Conservation (phyloP, 2,113 vertebrate species). For the Petrocephalus zakoni region DNA sequence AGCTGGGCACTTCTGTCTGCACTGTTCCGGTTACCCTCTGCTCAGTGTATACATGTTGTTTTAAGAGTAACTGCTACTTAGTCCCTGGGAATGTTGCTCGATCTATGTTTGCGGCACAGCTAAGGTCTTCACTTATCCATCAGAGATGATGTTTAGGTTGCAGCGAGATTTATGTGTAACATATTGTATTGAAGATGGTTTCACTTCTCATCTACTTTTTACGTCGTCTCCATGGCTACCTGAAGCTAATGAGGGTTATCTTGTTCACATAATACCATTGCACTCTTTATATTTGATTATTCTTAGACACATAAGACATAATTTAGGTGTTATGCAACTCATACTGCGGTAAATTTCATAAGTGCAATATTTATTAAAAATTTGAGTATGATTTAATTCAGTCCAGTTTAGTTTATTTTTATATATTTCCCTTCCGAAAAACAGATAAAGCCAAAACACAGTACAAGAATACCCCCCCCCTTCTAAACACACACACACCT, state of each 20-base stretch:
- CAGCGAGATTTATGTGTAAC: not conserved
- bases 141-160: not conserved
- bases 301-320: not conserved
- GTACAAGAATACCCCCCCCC: not conserved
- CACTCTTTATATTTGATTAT: not conserved
- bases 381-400: not conserved
- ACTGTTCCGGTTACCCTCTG: not conserved
- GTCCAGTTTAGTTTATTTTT: not conserved
- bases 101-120: not conserved
- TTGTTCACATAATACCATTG: not conserved
- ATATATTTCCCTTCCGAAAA: not conserved
- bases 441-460: not conserved
- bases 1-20: not conserved
- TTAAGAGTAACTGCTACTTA: not conserved
- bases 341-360: not conserved
- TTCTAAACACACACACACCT: too few species aligned
- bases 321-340: too few species aligned
- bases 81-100: not conserved
- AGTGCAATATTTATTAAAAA: not conserved
- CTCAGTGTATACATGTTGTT: not conserved
- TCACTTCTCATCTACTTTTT: not conserved
- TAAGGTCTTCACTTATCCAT: not conserved
- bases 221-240: not conserved
- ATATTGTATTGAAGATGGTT: not conserved
- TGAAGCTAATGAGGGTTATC: not conserved